A percentile compares a stretch with the other conserved stretches of the same genome.
These are phyloP conservation scores for Platyrinchus mystaceus DNA, from an alignment of 2,797 vertebrate genomes.

Conservation along the genomic window DNA sequence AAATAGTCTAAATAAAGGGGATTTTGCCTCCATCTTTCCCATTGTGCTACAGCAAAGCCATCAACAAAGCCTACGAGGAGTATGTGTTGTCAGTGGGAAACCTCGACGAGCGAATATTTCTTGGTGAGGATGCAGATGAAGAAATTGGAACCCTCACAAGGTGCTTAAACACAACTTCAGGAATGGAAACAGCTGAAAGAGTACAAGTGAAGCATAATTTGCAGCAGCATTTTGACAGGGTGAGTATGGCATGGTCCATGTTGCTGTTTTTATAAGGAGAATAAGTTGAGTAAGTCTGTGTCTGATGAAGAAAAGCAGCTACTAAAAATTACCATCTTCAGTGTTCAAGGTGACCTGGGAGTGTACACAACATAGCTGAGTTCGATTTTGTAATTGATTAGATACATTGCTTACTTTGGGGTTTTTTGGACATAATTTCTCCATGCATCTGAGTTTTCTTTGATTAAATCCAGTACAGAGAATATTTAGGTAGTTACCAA, in stretches of 20 bases:
- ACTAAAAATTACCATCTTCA: neutral
- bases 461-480: neutral
- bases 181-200: slow-evolving; percentile 73
- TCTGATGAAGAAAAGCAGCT: neutral
- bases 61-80: slow-evolving; percentile 91
- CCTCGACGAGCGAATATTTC: slow-evolving; percentile 92
- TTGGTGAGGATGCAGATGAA: slow-evolving; percentile 87
- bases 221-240: slow-evolving; percentile 80
- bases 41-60: slow-evolving; percentile 79
- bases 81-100: slow-evolving; percentile 88
- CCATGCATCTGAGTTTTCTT: neutral
- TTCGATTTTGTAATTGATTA: neutral
- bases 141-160: slow-evolving; percentile 88
- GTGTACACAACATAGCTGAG: neutral
- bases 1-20: neutral
- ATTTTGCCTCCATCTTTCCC: neutral
- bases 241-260: neutral
- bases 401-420: neutral
- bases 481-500: neutral
- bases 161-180: slow-evolving; percentile 75
- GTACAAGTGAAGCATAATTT: slow-evolving; percentile 72
- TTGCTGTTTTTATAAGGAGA: neutral
- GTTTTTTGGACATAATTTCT: neutral
- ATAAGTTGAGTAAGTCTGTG: neutral
- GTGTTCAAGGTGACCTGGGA: neutral